Conservation (phyloP, 2,797 vertebrate genomes). For the Microtus californicus region DNA sequence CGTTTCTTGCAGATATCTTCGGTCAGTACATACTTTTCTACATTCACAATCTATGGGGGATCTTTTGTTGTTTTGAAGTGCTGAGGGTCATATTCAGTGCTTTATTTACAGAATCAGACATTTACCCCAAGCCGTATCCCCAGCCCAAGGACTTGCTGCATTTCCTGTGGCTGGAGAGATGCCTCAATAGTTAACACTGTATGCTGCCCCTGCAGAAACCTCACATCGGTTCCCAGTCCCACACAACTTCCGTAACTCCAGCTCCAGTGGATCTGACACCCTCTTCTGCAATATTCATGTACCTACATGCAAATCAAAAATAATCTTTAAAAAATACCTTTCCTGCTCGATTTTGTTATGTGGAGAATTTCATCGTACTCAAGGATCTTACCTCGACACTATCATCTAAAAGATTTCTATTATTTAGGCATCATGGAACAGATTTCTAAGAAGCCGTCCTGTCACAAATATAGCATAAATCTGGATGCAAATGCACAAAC, state of each 20-base stretch:
- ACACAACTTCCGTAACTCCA: background rate
- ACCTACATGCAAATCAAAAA: background rate
- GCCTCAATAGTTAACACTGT: background rate
- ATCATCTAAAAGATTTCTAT: conserved; percentile 13
- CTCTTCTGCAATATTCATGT: background rate
- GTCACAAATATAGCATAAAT: background rate
- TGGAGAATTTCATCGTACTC: background rate
- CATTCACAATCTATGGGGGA: background rate
- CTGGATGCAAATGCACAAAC: background rate
- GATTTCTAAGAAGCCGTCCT: conserved; percentile 12
- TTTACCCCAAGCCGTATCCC: background rate
- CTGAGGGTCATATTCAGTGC: background rate
- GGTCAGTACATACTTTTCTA: background rate
- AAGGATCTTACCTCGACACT: background rate
- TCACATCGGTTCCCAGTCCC: background rate
- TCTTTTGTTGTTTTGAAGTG: background rate
- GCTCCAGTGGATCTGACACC: background rate
- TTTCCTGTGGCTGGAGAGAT: background rate
- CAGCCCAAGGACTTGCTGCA: background rate
- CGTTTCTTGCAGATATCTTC: background rate
- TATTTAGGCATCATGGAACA: background rate
- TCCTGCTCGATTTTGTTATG: background rate
- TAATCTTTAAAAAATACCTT: background rate
- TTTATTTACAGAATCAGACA: background rate
- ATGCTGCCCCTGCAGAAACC: background rate